A percentile compares a stretch with the other conserved stretches of the same genome.
These are phyloP conservation scores for Pterostichus madidus DNA, from an alignment of 2,888 invertebrate species.

Conservation along the genomic window DNA sequence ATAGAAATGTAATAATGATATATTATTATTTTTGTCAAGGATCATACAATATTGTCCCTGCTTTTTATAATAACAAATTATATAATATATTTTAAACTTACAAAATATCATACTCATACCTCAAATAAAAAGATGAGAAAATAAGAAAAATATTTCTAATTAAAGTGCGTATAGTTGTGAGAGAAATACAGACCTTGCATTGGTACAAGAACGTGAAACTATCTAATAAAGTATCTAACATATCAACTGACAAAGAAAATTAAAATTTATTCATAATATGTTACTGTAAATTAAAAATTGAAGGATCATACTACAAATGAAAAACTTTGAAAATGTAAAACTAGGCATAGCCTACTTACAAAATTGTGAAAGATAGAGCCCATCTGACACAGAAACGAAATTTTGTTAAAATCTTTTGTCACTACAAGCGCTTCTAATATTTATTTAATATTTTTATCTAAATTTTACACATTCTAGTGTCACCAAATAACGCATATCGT, in stretches of 20 bases:
- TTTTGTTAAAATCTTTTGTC: neutral
- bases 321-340: neutral
- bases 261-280: slow-evolving; percentile 10
- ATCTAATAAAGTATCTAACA: slow-evolving; percentile 15
- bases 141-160: slow-evolving; percentile 1
- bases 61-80: too few species aligned
- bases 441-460: neutral
- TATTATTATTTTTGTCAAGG: too few species aligned
- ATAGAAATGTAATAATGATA: too few species aligned
- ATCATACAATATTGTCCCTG: too few species aligned
- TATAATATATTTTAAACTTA: neutral
- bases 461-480: neutral
- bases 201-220: slow-evolving; percentile 39
- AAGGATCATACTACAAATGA: neutral
- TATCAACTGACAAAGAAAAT: slow-evolving; percentile 1
- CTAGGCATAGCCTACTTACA: slow-evolving; percentile 32
- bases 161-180: slow-evolving; percentile 35
- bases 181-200: slow-evolving; percentile 35
- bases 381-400: slow-evolving; percentile 47
- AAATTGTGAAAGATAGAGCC: slow-evolving; percentile 52
- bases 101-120: slow-evolving; percentile 24
- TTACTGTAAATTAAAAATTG: neutral
- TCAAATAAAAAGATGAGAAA: slow-evolving; percentile 16
- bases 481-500: too few species aligned
- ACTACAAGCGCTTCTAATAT: neutral